Conservation (phyloP, 2,888 invertebrate genomes). For the Ellobium chinense region DNA sequence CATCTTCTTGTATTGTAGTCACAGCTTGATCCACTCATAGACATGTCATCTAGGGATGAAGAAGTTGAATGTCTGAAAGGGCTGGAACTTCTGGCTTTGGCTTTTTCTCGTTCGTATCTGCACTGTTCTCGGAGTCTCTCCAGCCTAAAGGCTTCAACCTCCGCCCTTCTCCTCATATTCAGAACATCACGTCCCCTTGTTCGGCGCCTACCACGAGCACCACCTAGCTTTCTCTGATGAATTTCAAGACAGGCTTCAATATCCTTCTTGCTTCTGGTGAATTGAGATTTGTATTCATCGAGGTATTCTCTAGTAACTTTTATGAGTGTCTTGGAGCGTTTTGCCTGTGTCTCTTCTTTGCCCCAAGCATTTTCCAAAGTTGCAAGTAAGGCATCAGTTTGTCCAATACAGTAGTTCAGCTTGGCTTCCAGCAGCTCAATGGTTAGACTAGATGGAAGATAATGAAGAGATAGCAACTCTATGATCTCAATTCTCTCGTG, state of each 20-base stretch:
- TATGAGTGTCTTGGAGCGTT: constrained; percentile 35
- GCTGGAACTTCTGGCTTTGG: constrained; percentile 20
- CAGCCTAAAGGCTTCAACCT: constrained; percentile 74
- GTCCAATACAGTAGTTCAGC: constrained; percentile 78
- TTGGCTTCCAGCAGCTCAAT: constrained; percentile 78
- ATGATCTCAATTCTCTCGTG: constrained; percentile 74
- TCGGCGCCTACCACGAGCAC: constrained; percentile 61
- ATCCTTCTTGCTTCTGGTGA: constrained; percentile 71
- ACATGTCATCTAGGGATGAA: background rate
- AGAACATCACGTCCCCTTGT: constrained; percentile 61
- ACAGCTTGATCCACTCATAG: constrained; percentile 42
- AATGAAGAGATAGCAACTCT: constrained; percentile 73
- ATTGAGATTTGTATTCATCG: constrained; percentile 65
- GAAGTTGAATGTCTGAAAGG: constrained; percentile 43
- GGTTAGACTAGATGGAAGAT: constrained; percentile 76
- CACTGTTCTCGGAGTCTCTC: constrained; percentile 71
- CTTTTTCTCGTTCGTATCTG: constrained; percentile 56
- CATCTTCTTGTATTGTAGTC: constrained; percentile 54
- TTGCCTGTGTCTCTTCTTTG: constrained; percentile 48
- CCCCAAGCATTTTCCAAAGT: constrained; percentile 70
- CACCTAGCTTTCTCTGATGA: constrained; percentile 59
- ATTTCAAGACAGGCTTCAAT: constrained; percentile 68
- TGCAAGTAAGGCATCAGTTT: constrained; percentile 77
- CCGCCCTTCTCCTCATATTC: constrained; percentile 63
- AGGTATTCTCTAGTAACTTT: constrained; percentile 67